Conservation (phyloP, 2,888 invertebrate species). For the Tetheella fluctuosa region DNA sequence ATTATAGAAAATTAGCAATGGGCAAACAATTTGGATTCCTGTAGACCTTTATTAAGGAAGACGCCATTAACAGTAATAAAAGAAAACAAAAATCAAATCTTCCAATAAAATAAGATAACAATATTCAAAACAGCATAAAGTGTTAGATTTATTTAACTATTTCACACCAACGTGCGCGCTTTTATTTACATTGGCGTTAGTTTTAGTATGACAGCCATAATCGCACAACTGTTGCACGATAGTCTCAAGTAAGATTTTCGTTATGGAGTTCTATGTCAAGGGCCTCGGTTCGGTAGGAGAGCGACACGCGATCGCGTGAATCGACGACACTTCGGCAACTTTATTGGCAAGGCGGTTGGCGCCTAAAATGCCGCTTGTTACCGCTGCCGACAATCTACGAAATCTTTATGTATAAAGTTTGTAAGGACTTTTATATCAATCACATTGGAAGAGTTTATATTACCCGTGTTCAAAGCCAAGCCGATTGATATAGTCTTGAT, state of each 20-base stretch:
- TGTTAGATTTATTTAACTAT: no score
- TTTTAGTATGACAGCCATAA: not conserved
- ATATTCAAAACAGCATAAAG: no score
- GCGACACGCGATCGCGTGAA: constrained; percentile 18
- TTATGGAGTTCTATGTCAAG: constrained; percentile 11
- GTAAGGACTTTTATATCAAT: not conserved
- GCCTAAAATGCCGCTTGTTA: constrained; percentile 6
- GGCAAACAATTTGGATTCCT: not conserved
- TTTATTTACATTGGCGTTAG: not conserved
- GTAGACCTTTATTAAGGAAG: not conserved
- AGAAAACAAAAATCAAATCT: no score
- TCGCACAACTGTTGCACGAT: constrained; percentile 9
- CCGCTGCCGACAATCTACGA: not conserved
- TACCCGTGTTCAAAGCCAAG: not conserved
- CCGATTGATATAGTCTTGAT: not conserved
- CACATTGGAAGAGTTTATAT: not conserved
- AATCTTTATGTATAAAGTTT: not conserved
- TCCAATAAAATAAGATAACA: no score
- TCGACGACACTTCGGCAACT: constrained; percentile 10
- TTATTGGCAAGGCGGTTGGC: constrained; percentile 10
- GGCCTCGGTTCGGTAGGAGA: not conserved
- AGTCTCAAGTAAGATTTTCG: not conserved
- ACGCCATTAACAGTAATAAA: no score
- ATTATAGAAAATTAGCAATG: not conserved
- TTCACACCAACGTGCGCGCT: not conserved